Base-by-base conservation (phyloP, 2,888 invertebrate genomes). In the Poecilobothrus nobilitatus region DNA sequence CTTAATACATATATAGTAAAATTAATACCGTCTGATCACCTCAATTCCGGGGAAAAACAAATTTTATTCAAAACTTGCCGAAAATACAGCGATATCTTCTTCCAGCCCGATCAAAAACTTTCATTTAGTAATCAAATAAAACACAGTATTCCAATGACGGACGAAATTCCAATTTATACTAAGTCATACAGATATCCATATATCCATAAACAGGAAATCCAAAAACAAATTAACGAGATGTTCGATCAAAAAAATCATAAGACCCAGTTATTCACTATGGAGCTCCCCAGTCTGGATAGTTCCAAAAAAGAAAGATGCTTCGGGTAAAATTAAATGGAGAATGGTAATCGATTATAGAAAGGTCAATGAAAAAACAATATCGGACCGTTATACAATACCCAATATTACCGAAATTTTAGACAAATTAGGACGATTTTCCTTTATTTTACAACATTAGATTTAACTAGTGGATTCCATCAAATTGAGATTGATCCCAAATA, bases 221-320 rank as follows among this genome's bases (percentile, higher is more conserved):
- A 27, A n/a, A 44, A 37, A 0, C 61, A 68, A 34, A 64, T 66
- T 21, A 64, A n/a, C 41, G 53, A 68, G 9, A 66, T 68, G 66
- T 27, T 68, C 9, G 20, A 61, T n/a, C 8, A 44, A 69, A 65
- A 61, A 61, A 3, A 67, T 69, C 15, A 69, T 69, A 37, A 66
- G 61, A 9, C 61, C 27, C 8, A 69, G 67, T 9, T 66, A 67
- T 2, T 65, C 37, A 3, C 67, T 63, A 5, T 69, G 67, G 67
- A 67, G 63, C 2, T 65, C 41, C 15, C 63, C 66, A 22, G 62
- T 67, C 12, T 69, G 67, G 67, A 63, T 67, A 41, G 69, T 69
- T 9, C 65, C 67, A 53, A 67, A 67, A 18, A 68, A 68, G 21
- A 18, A n/a, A 15, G 65, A 34, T 34, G 63, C 63, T 10, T 22